Evolutionary conservation across 2,888 invertebrate genomes (phyloP).

Genomic region (Rotaria magnacalcarata): DNA sequence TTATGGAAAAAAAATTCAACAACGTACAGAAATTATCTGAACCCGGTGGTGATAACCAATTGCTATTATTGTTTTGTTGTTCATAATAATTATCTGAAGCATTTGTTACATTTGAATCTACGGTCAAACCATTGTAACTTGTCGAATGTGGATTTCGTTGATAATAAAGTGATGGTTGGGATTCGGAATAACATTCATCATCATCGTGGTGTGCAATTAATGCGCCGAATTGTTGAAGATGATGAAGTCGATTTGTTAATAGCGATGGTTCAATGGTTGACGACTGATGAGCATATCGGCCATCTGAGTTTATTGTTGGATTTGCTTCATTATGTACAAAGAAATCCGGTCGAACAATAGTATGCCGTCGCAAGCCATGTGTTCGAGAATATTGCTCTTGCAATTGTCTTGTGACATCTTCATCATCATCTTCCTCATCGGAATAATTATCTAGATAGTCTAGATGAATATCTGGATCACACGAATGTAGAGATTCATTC

Average conservation of each 20-base stretch:
- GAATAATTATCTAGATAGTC: neutral
- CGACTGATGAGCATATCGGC: neutral
- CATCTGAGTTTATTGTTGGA: neutral
- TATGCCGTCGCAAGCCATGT: conserved; percentile 26
- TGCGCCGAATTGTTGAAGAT: neutral
- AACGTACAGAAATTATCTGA: neutral
- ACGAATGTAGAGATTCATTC: neutral
- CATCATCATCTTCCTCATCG: neutral
- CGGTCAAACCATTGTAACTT: conserved; percentile 19
- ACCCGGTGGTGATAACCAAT: conserved; percentile 21
- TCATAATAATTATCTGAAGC: neutral
- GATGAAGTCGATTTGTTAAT: neutral
- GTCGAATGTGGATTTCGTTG: conserved; percentile 27
- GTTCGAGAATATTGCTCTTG: neutral
- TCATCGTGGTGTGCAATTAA: neutral
- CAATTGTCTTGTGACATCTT: neutral
- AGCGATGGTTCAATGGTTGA: neutral
- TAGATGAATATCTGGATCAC: neutral
- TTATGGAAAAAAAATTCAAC: too few relatives aligned
- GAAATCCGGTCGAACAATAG: neutral
- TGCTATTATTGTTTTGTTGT: neutral
- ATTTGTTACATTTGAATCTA: neutral
- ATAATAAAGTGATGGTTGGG: neutral
- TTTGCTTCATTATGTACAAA: neutral
- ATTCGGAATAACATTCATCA: neutral